phyloP scores from a whole-genome alignment of 2,888 invertebrate species.

The Standfussiana lucernea region DNA sequence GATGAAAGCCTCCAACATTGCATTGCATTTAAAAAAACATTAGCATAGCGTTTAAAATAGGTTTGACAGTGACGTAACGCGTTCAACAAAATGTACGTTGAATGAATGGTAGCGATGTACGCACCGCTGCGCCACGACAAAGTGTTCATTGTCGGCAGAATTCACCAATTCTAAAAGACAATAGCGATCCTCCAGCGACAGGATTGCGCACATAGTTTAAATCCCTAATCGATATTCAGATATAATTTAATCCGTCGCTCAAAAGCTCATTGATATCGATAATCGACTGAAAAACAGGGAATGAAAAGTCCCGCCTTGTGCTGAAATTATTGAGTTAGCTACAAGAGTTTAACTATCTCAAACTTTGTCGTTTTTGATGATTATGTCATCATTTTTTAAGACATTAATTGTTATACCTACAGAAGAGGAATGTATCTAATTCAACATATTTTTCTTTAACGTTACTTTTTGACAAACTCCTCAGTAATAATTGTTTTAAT shows the following conservation, averaged over 20 bases:
- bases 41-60: conserved; percentile 34
- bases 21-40: conserved; percentile 31
- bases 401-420: conserved; percentile 25
- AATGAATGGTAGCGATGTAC: conserved; percentile 67
- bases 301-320: conserved; percentile 30
- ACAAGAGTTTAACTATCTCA: conserved; percentile 14
- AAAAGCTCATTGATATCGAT: conserved; percentile 64
- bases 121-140: conserved; percentile 77
- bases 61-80: conserved; percentile 52
- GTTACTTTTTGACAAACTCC: conserved; percentile 77
- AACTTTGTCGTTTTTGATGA: background rate
- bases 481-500: conserved; percentile 85
- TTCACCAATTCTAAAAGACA: conserved; percentile 81
- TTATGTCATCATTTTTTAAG: conserved; percentile 18
- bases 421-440: conserved; percentile 52
- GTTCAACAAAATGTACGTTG: conserved; percentile 59
- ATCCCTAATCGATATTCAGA: conserved; percentile 76
- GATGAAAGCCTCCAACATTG: background rate
- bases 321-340: conserved; percentile 22
- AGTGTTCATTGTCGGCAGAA: conserved; percentile 77
- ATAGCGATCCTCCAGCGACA: conserved; percentile 75
- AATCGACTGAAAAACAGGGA: conserved; percentile 54
- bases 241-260: conserved; percentile 74
- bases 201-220: conserved; percentile 72
- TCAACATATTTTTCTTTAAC: conserved; percentile 74